Base-by-base conservation (phyloP, 2,113 vertebrate species). In the Hydropotes inermis region DNA sequence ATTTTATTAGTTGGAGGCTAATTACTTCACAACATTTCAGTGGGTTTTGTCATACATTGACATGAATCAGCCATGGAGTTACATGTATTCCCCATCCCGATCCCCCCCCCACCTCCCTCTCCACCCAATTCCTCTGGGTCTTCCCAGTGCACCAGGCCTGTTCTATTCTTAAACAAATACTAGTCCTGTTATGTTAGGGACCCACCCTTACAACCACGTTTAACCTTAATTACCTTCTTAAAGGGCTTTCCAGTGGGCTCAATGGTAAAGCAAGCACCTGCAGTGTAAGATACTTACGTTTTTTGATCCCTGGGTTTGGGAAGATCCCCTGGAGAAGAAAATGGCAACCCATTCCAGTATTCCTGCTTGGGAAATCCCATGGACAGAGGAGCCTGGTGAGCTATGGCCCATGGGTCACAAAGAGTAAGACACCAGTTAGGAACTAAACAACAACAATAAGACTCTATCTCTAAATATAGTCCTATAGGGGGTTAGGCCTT, bases 141-240 rank as follows among this genome's bases (percentile, higher is more conserved):
- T 39, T 39, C 39, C 39, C 39, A 39, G 39, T 39, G 39, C 39
- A 39, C 39, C 39, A 39, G 39, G 39, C 39, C 39, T 39, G 39
- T 95, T 43, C n/a, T 91, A 11, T 23, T 60, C 19, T 94, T 30
- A 8, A 58, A 58, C 0, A 1, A 12, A 7, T 5, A 60, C 6
- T 3, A 21, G 67, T 79, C 27, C 27, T 60, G 17, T 33, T 39
- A 33, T 8, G 21, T 55, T 36, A 60, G 2, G 10, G 1, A 28
- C 25, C 43, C 15, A 58, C 1, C 0, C 1, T 47, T 47, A 16
- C 1, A 5, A 17, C 0, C 11, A 87, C 4, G 13, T 78, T 87
- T 87, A 61, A 79, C 3, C 1, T 70, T 39, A 84, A 52, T 30
- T 43, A 47, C 19, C 5, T 45, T 8, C 33, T 82, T 50, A 45